phyloP scores from a whole-genome alignment of 92 coral and sea anemone genomes.

The Virgularia gustaviana region DNA sequence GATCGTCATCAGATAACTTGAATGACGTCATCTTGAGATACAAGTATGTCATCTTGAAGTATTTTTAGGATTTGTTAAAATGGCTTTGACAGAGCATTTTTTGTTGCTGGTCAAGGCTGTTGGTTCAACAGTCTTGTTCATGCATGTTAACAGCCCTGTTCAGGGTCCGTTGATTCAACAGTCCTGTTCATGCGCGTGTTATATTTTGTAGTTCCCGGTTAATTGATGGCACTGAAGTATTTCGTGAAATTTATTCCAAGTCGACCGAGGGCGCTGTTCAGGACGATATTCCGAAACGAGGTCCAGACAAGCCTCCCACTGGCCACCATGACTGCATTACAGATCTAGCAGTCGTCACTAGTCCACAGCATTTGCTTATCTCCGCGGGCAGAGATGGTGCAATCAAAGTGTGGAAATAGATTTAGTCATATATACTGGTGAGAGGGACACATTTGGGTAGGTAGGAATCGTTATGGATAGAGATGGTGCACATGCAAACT shows the following conservation, averaged over 20 bases:
- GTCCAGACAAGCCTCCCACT: conserved; percentile 92
- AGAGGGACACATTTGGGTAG: neutral
- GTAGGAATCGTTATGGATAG: neutral
- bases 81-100: too few relatives aligned
- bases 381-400: conserved; percentile 96
- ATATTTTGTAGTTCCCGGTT: conserved; percentile 67
- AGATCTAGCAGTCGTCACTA: conserved; percentile 72
- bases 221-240: conserved; percentile 93
- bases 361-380: conserved; percentile 85
- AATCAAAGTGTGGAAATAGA: conserved; percentile 88
- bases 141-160: too few relatives aligned
- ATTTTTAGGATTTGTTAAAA: neutral
- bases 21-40: conserved; percentile 82
- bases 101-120: too few relatives aligned
- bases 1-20: conserved; percentile 90
- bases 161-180: too few relatives aligned
- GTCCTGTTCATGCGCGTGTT: too few relatives aligned
- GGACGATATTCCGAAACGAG: conserved; percentile 93
- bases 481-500: neutral
- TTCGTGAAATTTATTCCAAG: conserved; percentile 84
- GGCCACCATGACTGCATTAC: conserved; percentile 98
- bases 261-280: conserved; percentile 77
- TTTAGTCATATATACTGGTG: neutral
- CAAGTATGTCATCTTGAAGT: conserved; percentile 53
- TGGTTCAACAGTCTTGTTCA: too few relatives aligned